Evolutionary conservation across 2,888 invertebrate genomes (phyloP).

Genomic region (Acronicta alni): DNA sequence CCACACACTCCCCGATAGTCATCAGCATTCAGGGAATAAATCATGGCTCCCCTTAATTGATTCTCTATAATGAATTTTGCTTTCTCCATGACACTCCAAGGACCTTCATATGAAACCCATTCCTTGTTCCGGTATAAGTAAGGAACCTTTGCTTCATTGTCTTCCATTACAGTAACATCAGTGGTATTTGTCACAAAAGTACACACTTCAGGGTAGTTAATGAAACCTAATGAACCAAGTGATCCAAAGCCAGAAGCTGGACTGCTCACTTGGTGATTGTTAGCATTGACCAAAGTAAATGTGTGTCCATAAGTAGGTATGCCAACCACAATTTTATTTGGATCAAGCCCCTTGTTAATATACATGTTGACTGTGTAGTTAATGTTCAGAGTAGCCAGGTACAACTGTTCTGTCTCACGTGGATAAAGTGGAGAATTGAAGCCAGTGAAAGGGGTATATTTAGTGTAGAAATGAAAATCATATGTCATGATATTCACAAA

Average conservation of each 20-base stretch:
- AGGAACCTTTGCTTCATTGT: slow-evolving; percentile 92
- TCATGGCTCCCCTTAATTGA: slow-evolving; percentile 94
- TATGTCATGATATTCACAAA: slow-evolving; percentile 97
- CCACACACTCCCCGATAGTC: slow-evolving; percentile 91
- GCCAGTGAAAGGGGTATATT: slow-evolving; percentile 94
- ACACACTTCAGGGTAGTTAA: slow-evolving; percentile 92
- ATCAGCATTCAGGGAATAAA: slow-evolving; percentile 95
- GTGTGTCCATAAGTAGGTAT: slow-evolving; percentile 96
- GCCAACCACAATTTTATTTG: slow-evolving; percentile 94
- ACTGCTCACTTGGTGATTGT: slow-evolving; percentile 91
- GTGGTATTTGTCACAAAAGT: slow-evolving; percentile 86
- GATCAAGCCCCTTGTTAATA: slow-evolving; percentile 92
- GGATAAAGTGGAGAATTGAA: slow-evolving; percentile 95
- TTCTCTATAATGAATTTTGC: slow-evolving; percentile 90
- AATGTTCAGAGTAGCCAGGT: slow-evolving; percentile 92
- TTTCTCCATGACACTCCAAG: slow-evolving; percentile 92
- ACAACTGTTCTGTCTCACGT: slow-evolving; percentile 89
- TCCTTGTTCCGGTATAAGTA: slow-evolving; percentile 92
- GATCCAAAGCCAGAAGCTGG: slow-evolving; percentile 92
- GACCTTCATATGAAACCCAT: slow-evolving; percentile 96
- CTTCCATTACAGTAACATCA: slow-evolving; percentile 88
- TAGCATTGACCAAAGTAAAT: slow-evolving; percentile 91
- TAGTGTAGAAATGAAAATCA: slow-evolving; percentile 95
- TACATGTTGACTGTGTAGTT: slow-evolving; percentile 95
- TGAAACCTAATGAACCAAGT: slow-evolving; percentile 92